Base-by-base conservation (phyloP, 2,888 invertebrate species). In the Acleris literana region DNA sequence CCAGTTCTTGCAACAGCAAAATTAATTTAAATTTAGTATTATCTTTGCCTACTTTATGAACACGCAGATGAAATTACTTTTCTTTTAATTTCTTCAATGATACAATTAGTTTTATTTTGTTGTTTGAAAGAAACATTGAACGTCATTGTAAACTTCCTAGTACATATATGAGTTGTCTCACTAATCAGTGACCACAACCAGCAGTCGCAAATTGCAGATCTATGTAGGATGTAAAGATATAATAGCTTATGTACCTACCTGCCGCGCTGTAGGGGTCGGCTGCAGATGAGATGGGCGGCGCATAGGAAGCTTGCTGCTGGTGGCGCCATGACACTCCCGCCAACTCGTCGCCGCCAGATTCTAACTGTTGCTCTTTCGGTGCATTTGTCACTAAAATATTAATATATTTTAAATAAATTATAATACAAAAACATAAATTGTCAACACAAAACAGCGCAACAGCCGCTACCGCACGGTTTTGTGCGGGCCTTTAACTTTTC, bases 311-410 rank as follows among this genome's bases (percentile, higher is more conserved):
- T 86, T 94, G 94, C 85, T 95, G 95, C 84, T 95, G 95, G 78
- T 94, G 94, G 82, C 94, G 94, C 90, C 96, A 94, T 96, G 96
- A 96, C 93, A 95, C 95, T 93, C 95, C 95, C 65, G 90, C 86
- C 90, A 95, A 94, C 92, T 96, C 96, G 92, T 95, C 95, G 82
- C 95, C 95, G 76, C 95, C 95, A 84, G 94, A 91, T 76, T 93
- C 95, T 94, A 95, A 93, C 94, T 95, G 92, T 85, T 91, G 95
- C 91, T 95, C 95, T 93, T 95, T 95, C 90, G 95, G 94, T 93
- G 95, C 95, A 95, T 95, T 95, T 93, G 94, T 94, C 89, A 94
- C 95, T 95, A 88, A 61, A 88, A 58, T 11, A 39, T 25, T 44
- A 53, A 53, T 13, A 13, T 39, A 13, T 4, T 39, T 39, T 39